Percentiles rank a stretch among this genome's conserved stretches.
Conservation (phyloP, 2,797 vertebrate genomes). For the Masticophis lateralis region DNA sequence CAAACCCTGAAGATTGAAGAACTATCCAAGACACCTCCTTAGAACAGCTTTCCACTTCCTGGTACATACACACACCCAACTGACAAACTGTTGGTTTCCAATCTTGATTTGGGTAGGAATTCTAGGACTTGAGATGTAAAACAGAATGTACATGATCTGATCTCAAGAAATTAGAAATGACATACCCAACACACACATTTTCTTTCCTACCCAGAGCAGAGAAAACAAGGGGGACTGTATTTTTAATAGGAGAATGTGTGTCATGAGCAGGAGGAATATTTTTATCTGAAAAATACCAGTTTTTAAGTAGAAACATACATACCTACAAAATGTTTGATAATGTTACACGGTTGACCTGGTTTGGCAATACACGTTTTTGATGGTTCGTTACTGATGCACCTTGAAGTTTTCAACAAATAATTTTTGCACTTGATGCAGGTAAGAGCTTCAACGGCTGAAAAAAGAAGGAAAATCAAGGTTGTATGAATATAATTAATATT, state of each 20-base stretch:
- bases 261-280: background rate
- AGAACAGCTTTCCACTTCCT: background rate
- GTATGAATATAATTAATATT: too few species aligned
- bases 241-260: background rate
- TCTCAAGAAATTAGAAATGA: background rate
- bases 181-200: background rate
- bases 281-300: background rate
- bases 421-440: background rate
- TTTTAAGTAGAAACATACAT: background rate
- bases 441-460: too few species aligned
- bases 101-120: background rate
- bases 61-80: too few species aligned
- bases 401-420: rapidly evolving
- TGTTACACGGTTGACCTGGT: background rate
- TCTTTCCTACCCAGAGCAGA: background rate
- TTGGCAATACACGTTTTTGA: background rate
- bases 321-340: background rate
- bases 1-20: background rate
- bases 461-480: too few species aligned
- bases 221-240: background rate
- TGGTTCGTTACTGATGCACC: rapidly evolving
- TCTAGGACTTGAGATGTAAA: background rate
- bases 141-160: background rate
- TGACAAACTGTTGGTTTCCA: background rate
- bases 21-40: background rate